Evolutionary conservation across 2,113 vertebrate genomes (phyloP).

Genomic region (Conger conger): DNA sequence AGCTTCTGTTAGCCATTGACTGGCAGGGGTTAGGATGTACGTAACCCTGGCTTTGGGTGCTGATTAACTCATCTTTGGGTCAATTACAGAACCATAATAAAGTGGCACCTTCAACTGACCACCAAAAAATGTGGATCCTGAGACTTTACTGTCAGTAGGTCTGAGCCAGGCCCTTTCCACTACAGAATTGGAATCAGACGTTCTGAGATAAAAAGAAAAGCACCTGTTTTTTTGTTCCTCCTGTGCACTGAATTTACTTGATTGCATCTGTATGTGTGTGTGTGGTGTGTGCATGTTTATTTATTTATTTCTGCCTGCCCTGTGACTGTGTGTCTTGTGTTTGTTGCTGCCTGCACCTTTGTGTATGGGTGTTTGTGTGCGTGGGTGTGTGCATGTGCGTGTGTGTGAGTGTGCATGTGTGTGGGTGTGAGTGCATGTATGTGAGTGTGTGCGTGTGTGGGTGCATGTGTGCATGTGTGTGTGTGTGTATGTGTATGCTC

Average conservation of each 20-base stretch:
- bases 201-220: too few species aligned
- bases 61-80: not conserved
- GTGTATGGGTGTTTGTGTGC: not conserved
- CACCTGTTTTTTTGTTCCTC: not conserved
- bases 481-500: slow-evolving; percentile 54
- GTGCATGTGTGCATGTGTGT: slow-evolving; percentile 40
- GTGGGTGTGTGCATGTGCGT: not conserved
- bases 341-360: not conserved
- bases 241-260: not conserved
- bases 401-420: not conserved
- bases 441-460: not conserved
- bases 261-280: not conserved
- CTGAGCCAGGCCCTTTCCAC: not conserved
- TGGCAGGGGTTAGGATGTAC: not conserved
- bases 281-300: not conserved
- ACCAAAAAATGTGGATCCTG: not conserved
- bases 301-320: not conserved
- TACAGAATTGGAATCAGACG: not conserved
- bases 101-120: not conserved
- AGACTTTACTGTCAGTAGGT: not conserved
- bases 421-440: slow-evolving; percentile 13
- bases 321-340: not conserved
- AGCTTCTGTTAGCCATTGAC: not conserved
- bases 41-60: not conserved
- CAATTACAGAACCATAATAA: not conserved